Base-by-base conservation (phyloP, 2,888 invertebrate species). In the Belgica antarctica region DNA sequence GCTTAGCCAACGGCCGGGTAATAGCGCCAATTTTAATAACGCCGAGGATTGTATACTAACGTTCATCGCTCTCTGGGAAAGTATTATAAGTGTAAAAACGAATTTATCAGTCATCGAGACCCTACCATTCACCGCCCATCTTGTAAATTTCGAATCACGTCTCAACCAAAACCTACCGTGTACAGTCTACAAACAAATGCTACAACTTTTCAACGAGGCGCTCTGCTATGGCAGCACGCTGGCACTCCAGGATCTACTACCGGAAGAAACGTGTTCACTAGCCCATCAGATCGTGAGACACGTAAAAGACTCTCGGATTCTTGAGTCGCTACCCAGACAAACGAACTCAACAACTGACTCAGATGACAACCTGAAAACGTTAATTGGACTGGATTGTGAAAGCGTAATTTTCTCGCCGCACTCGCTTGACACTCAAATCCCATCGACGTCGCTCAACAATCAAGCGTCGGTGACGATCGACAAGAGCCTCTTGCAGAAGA, bases 141-240 rank as follows among this genome's bases (percentile, higher is more conserved):
- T 94, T 73, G 90, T 92, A 74, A 86, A 87, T 75, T 90, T 94
- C 79, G 89, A 91, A 12, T 84, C 88, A 71, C 81, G 89, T 72
- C 82, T 87, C 57, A 88, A 85, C 77, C 86, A 85, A 71, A 82
- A 86, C 73, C 81, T 94, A n/a, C 89, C 92, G 0, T 87, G 90
- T 72, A 84, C 92, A 62, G 87, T 94, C 74, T 94, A 94, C 86
- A 88, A 90, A 75, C 92, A 92, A 79, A 82, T 94, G 75, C 79
- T 94, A 72, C 90, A 90, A 74, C 82, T 94, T 31, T 92, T 94
- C 74, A 94, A 94, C 78, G 94, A 94, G 80, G 92, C 94, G 7
- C 80, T 94, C 66, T 94, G 94, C 79, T 94, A 94, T 78, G 94
- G 94, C 1, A 94, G 92, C 73, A 94, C 94, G 31, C 81, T 94